Evolutionary conservation across 2,113 vertebrate species (phyloP).

Genomic region (Oxyruncus cristatus): DNA sequence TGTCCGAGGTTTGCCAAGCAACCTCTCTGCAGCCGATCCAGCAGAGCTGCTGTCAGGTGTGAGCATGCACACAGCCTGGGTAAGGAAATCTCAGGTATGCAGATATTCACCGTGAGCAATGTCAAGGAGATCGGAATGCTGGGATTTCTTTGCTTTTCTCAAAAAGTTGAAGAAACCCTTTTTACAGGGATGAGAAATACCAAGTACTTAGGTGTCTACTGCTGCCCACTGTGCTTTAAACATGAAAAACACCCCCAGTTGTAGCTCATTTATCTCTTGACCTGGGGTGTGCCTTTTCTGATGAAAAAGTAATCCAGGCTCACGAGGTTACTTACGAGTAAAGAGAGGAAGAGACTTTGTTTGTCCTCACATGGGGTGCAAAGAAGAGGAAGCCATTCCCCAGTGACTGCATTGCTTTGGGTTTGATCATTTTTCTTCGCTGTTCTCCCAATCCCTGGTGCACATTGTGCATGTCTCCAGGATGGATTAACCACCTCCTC

Average conservation of each 20-base stretch:
- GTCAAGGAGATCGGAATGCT: background rate
- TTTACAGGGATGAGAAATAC: background rate
- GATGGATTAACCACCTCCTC: background rate
- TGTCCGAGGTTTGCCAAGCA: background rate
- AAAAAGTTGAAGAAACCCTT: background rate
- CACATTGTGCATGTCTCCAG: fast-evolving
- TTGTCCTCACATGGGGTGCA: background rate
- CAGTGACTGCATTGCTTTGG: background rate
- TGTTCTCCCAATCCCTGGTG: background rate
- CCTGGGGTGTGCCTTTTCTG: background rate
- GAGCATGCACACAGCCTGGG: background rate
- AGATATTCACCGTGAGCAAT: background rate
- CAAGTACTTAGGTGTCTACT: background rate
- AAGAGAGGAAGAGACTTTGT: background rate
- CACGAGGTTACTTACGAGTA: background rate
- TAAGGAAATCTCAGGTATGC: background rate
- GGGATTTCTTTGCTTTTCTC: background rate
- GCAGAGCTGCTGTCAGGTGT: background rate
- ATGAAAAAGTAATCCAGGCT: background rate
- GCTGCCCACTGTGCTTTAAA: background rate
- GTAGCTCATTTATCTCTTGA: background rate
- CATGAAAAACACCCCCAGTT: background rate
- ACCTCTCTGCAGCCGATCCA: background rate
- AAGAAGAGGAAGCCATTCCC: background rate
- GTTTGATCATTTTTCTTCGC: background rate